phyloP scores from a whole-genome alignment of 2,113 vertebrate species.

The Paradoxurus hermaphroditus region DNA sequence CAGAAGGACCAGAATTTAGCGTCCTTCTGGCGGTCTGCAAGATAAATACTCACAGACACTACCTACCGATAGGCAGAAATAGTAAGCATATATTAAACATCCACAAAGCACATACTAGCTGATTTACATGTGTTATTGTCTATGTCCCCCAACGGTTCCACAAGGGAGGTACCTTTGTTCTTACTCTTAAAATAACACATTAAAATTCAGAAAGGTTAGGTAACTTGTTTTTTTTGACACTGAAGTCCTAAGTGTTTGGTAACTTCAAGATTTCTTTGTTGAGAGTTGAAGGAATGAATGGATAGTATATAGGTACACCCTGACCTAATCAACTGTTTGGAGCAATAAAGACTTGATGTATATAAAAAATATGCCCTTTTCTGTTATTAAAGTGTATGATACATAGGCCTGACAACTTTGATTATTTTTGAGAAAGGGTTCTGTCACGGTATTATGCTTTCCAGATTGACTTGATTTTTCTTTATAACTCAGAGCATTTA shows the following conservation, averaged over 20 bases:
- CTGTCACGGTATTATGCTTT: background rate
- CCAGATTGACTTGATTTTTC: background rate
- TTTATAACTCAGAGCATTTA: background rate
- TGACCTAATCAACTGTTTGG: background rate
- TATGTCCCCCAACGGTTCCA: background rate
- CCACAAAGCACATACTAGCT: background rate
- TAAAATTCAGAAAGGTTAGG: background rate
- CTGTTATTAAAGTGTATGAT: background rate
- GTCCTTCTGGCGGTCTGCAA: background rate
- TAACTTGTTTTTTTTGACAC: background rate
- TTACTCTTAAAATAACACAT: slow-evolving; percentile 3
- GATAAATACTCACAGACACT: background rate
- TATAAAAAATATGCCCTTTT: background rate
- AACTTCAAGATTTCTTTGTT: background rate
- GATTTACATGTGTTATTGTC: background rate
- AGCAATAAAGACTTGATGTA: background rate
- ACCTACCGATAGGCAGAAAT: background rate
- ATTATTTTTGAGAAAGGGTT: background rate
- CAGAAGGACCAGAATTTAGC: background rate
- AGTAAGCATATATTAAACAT: background rate
- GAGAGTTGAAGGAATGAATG: background rate
- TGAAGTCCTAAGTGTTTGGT: background rate
- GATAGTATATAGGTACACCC: background rate
- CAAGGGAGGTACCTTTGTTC: background rate
- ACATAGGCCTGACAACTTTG: background rate